Evolutionary conservation across 1,140 invertebrate genomes (phyloP).

Genomic region (Fopius arisanus): DNA sequence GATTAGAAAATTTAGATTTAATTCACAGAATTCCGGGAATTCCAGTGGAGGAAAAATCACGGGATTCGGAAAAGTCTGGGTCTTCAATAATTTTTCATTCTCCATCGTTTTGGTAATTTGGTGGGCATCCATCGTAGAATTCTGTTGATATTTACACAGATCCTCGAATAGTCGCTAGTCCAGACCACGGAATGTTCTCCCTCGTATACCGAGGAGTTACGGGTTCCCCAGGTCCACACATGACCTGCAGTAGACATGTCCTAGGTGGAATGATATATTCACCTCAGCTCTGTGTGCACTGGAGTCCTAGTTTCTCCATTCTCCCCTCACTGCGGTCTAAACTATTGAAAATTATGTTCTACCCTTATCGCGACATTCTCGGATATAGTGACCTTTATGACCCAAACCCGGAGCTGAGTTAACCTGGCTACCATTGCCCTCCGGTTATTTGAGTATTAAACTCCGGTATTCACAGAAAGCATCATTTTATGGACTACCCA

Average conservation of each 20-base stretch:
- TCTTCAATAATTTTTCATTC: no score
- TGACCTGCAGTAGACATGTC: slow-evolving; percentile 45
- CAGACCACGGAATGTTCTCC: slow-evolving; percentile 39
- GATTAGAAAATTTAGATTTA: no score
- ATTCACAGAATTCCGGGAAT: no score
- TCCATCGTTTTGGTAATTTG: not conserved
- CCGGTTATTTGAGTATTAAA: slow-evolving; percentile 20
- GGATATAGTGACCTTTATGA: slow-evolving; percentile 32
- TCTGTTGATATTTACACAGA: slow-evolving; percentile 27
- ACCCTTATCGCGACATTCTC: slow-evolving; percentile 28
- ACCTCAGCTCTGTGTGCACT: slow-evolving; percentile 8
- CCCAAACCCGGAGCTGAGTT: not conserved
- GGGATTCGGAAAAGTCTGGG: no score
- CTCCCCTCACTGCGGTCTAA: slow-evolving; percentile 23
- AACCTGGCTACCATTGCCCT: not conserved
- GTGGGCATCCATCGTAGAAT: not conserved
- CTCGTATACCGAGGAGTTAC: slow-evolving; percentile 45
- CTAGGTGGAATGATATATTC: slow-evolving; percentile 45
- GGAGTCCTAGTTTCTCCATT: not conserved
- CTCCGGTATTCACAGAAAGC: slow-evolving; percentile 1
- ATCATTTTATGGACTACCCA: not conserved
- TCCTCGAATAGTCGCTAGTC: slow-evolving; percentile 45
- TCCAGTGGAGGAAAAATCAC: no score
- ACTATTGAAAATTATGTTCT: slow-evolving; percentile 43
- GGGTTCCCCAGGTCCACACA: slow-evolving; percentile 39